Base-by-base conservation (phyloP, 2,113 vertebrate genomes). In the Clarias batrachus region DNA sequence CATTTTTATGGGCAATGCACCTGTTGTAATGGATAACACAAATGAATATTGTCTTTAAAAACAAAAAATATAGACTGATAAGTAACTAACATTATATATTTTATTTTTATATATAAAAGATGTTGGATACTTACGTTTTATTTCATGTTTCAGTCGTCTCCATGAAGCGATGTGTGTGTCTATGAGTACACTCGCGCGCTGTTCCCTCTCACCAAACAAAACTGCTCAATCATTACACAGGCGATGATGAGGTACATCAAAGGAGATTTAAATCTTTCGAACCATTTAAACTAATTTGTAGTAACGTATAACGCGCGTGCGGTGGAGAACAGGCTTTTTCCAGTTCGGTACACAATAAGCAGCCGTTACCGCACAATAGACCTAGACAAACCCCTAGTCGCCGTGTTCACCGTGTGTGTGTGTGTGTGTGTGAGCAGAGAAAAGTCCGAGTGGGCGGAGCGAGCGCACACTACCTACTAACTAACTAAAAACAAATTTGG, bases 91-190 rank as follows among this genome's bases (percentile, higher is more conserved):
- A 79, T 48, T 23, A 54, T 77, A 56, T 54, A 56, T 3, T 76
- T 25, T 74, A 19, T 7, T 8, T 8, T 48, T 8, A 48, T 48
- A 48, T 48, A 13, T 13, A 76, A 57, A 78, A 27, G 25, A 59
- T 16, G 4, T 13, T n/a, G 25, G 54, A 19, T 54, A 83, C 81
- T 83, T 83, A 83, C 81, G n/a, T 66, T 68, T 70, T 83, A 30
- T 30, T 83, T 30, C 14, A 52, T 12, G 37, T 83, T 17, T 52
- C 37, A 30, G 62, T 82, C 6, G 37, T 82, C 11, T 70, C 52
- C 74, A 66, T 65, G 23, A 52, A 41, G 63, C 17, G 12, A 13
- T 48, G 52, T 19, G 52, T 14, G 76, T 11, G 25, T 0, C 2
- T 57, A 3, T 16, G n/a, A 3, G 0, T 11, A 10, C 19, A 41